Evolutionary conservation across 2,113 vertebrate genomes (phyloP), one percentile per base, ranked within the genome.

Genomic region (Tylochromis polylepis): DNA sequence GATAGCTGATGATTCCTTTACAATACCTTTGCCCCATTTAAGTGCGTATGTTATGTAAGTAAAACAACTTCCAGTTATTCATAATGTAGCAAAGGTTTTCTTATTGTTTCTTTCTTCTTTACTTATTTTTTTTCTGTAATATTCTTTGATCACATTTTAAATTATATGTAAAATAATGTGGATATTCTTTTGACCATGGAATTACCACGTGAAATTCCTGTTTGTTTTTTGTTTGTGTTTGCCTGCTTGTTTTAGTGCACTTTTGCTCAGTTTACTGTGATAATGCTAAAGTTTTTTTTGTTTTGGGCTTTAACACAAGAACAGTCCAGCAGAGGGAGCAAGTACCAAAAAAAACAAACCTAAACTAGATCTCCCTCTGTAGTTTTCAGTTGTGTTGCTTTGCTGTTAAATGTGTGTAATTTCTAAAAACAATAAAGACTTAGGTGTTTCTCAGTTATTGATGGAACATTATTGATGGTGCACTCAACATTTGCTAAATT

Each of bases 311-410:
- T 7, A 27, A 34, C 5, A 51, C 27, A 12, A 67, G 49, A 72
- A 41, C 5, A 5, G 10, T 49, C 87, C 95, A 93, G 85, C 84
- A 94, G 94, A 88, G 89, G 92, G 92, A 24, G 91, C 46, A 82
- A 88, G 36, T 38, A 72, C 16, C 90, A 79, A 86, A 88, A 49
- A 49, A 89, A 86, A 86, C 34, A 31, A 77, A 75, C 16, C 70
- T 51, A 20, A 8, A 24, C 6, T 5, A 9, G 27, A 8, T 34
- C 53, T 34, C 22, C 8, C 7, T 22, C 3, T 70, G 83, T 18
- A 12, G 8, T 41, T 82, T 56, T 27, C 3, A 34, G 4, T 36
- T 31, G 11, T 46, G 9, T 15, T n/a, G 15, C 43, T 18, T 20
- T 87, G 57, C 36, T 29, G 46, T 83, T 31, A 65, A 86, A 34